Conservation (phyloP, 2,113 vertebrate genomes). For the Bagarius yarrelli region DNA sequence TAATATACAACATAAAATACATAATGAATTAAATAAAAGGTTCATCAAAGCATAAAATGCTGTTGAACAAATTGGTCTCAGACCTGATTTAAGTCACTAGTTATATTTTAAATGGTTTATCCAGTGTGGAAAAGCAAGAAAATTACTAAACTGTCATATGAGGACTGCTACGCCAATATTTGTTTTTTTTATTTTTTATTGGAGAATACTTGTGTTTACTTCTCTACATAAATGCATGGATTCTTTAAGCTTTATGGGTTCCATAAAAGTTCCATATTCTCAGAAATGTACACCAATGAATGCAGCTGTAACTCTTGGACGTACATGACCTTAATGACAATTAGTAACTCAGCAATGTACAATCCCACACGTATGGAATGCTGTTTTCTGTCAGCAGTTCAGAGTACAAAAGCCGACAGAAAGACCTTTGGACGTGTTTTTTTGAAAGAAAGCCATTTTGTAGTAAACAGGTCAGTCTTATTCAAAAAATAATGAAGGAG, state of each 20-base stretch:
- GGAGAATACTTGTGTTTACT: neutral
- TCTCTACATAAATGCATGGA: neutral
- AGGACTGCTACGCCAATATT: neutral
- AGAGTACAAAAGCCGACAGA: conserved; percentile 46
- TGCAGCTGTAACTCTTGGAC: conserved; percentile 10
- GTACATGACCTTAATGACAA: neutral
- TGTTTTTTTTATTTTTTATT: neutral
- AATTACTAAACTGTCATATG: neutral
- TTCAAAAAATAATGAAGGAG: conserved; percentile 45
- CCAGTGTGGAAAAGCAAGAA: neutral
- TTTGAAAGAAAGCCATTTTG: conserved; percentile 27
- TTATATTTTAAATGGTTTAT: neutral
- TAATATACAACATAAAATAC: neutral
- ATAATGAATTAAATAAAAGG: neutral
- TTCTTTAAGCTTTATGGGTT: neutral
- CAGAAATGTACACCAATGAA: neutral
- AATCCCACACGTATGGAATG: conserved; percentile 2
- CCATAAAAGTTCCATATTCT: neutral
- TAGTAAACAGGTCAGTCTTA: conserved; percentile 29
- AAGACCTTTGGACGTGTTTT: conserved; percentile 48
- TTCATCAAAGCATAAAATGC: neutral
- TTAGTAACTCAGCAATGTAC: conserved; percentile 36
- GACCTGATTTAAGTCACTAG: neutral
- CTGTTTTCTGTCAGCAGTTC: conserved; percentile 21
- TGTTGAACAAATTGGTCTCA: neutral